Evolutionary conservation across 2,113 vertebrate species (phyloP).

Genomic region (Otocyon megalotis): DNA sequence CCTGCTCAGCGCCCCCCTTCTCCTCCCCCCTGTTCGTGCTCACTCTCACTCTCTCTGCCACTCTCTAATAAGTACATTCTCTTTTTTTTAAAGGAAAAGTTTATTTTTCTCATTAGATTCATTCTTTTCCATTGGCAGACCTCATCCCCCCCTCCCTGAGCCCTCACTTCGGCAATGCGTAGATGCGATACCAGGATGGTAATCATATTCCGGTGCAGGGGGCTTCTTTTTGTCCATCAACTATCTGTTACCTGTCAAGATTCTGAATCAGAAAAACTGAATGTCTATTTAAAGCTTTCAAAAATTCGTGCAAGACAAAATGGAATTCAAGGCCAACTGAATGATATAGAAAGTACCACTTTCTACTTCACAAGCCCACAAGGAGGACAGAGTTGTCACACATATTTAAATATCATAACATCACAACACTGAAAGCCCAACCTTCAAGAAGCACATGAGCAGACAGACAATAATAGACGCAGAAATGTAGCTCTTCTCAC

Average conservation of each 20-base stretch:
- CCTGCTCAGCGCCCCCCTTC: too few relatives aligned
- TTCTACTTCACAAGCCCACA: not conserved
- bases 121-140: slow-evolving; percentile 45
- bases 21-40: too few relatives aligned
- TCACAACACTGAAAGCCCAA: not conserved
- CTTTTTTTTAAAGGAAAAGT: too few relatives aligned
- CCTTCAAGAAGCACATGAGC: not conserved
- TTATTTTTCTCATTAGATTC: slow-evolving; percentile 60
- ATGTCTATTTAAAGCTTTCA: slow-evolving; percentile 30
- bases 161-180: not conserved
- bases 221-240: not conserved
- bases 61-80: too few relatives aligned
- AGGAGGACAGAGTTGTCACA: not conserved
- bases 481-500: not conserved
- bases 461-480: not conserved
- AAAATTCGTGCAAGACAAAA: slow-evolving; percentile 41
- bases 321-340: not conserved
- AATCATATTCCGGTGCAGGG: not conserved
- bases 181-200: too few relatives aligned
- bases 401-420: slow-evolving; percentile 12
- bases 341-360: not conserved
- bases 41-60: too few relatives aligned
- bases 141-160: not conserved
- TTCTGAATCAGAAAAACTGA: not conserved
- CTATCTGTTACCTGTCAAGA: not conserved